These are phyloP conservation scores for Pemphigus obesinymphae DNA, from an alignment of 1,140 invertebrate species.

Conservation along the genomic window DNA sequence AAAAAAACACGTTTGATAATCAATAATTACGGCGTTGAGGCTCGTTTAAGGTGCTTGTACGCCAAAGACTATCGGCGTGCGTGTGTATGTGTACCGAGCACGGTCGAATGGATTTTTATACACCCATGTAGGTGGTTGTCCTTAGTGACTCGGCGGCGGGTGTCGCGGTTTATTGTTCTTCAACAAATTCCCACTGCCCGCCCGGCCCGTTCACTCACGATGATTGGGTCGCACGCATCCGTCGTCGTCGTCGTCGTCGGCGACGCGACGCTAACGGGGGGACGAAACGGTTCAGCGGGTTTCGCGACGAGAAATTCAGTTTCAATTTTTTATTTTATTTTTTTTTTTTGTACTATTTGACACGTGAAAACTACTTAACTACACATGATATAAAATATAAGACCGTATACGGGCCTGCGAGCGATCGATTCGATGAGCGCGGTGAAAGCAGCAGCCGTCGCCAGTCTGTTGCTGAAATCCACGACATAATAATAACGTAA, in stretches of 20 bases:
- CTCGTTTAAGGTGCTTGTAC: conserved; percentile 35
- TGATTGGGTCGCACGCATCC: no score
- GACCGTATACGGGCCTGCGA: neutral
- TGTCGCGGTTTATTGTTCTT: conserved; percentile 31
- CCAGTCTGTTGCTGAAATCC: no score
- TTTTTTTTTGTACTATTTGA: no score
- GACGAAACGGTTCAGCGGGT: neutral
- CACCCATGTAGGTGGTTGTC: conserved; percentile 34
- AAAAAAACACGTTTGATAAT: conserved; percentile 23
- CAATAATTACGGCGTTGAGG: conserved; percentile 22
- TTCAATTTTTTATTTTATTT: no score
- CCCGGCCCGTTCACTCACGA: no score
- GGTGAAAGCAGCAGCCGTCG: neutral
- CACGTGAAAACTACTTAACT: neutral
- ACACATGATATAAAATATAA: neutral
- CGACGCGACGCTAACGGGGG: neutral
- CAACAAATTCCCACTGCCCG: no score
- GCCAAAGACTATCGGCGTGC: conserved; percentile 6
- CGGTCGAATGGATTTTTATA: conserved; percentile 17
- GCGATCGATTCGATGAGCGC: no score
- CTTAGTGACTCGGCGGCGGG: conserved; percentile 12
- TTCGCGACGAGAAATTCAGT: neutral
- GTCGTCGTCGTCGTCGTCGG: no score
- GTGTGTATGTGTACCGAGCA: neutral
- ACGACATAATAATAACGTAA: neutral